These are phyloP conservation scores for Stichopus horrens DNA, from an alignment of 53 echinoderm and acorn worm genomes.

Conservation along the genomic window DNA sequence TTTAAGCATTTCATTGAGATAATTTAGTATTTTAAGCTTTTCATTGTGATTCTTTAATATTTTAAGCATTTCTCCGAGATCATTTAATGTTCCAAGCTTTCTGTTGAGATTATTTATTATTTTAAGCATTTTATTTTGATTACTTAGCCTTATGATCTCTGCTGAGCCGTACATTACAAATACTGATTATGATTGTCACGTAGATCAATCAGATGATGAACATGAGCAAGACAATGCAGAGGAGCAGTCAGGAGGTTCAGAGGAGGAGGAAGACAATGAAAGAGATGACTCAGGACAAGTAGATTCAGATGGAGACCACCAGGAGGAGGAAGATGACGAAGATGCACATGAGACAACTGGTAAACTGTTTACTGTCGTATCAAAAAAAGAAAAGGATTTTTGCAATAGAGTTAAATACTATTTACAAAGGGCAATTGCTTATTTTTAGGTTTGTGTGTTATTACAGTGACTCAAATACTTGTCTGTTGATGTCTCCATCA, in stretches of 20 bases:
- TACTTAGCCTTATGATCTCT: background rate
- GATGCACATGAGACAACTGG: background rate
- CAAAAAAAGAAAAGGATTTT: background rate
- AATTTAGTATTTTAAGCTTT: no score
- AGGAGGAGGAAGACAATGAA: constrained; percentile 10
- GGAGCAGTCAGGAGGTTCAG: background rate
- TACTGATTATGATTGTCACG: background rate
- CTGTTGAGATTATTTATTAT: no score
- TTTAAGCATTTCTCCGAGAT: no score
- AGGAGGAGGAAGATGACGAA: background rate
- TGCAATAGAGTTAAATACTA: no score
- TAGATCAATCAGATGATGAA: constrained; percentile 19
- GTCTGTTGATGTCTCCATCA: no score
- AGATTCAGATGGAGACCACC: constrained; percentile 1
- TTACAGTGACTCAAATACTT: no score
- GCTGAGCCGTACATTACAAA: background rate
- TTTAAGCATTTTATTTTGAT: no score
- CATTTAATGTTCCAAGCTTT: no score
- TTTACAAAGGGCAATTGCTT: no score
- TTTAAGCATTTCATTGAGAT: no score
- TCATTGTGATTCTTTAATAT: no score
- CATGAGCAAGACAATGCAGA: background rate
- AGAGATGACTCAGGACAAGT: background rate
- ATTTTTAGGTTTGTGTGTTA: no score
- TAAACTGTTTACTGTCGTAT: background rate